Evolutionary conservation across 1,140 invertebrate genomes (phyloP), one percentile per base, ranked within the genome.

Genomic region (Caerostris darwini): DNA sequence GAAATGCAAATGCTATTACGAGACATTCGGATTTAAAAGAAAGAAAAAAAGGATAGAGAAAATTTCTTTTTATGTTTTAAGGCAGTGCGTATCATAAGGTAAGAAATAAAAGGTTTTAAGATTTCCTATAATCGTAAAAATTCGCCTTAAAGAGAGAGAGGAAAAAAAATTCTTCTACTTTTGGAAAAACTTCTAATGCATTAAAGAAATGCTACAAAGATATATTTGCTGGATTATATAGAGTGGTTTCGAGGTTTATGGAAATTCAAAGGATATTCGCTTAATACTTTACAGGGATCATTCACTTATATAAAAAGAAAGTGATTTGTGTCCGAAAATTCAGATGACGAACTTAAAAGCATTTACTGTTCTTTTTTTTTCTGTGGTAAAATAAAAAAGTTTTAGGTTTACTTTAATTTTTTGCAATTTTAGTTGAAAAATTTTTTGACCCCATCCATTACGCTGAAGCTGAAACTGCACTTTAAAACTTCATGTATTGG

Each of bases 21-120:
- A 67, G n/a, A 67, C 17, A 64, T 34, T 34, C 34, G 2, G 34
- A 34, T 34, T 34, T 34, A 34, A 34, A 64, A 61, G 0, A 61
- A 61, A 7, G 12, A 1, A 10, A 64, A 2, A 67, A n/a, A 5
- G 3, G 3, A 5, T 17, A n/a, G 2, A 7, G 14, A n/a, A 67
- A 67, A 5, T 2, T 2, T 14, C 3, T n/a, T 67, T 17, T 5
- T n/a, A 14, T 17, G 2, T 17, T 67, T n/a, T 17, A 17, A 67
- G 17, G 61, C 61, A n/a, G 12, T 34, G n/a, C 17, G 61, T 12
- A 67, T 67, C 61, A 17, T 67, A 6, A 67, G 12, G 17, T 67
- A 17, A n/a, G n/a, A 67, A n/a, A 67, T 67, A 67, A 67, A 67
- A 67, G 61, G 12, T 67, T 67, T 67, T 67, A 67, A 67, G 61